Conservation (phyloP, 2,888 invertebrate species). For the Aquatica leii region DNA sequence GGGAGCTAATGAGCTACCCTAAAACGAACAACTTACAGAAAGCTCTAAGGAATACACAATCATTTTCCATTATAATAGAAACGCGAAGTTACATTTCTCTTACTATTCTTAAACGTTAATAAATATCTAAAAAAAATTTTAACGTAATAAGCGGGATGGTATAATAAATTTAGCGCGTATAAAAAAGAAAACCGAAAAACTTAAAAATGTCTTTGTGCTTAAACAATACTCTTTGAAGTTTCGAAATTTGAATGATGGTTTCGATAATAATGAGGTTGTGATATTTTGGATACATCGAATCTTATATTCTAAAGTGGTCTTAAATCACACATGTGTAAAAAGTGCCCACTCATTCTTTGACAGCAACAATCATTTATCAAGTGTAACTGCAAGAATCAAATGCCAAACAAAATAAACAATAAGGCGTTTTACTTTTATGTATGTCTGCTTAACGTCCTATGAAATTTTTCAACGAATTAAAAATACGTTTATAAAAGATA, state of each 20-base stretch:
- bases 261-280: slow-evolving; percentile 17
- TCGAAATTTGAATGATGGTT: slow-evolving; percentile 23
- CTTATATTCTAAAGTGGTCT: slow-evolving; percentile 17
- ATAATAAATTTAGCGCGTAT: too few relatives aligned
- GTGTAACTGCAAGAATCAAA: slow-evolving; percentile 33
- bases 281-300: slow-evolving; percentile 20
- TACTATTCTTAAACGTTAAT: neutral
- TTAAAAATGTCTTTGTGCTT: slow-evolving; percentile 19
- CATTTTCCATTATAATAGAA: neutral
- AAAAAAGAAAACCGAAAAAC: neutral
- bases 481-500: neutral
- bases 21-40: slow-evolving; percentile 29
- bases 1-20: slow-evolving; percentile 31
- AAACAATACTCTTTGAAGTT: slow-evolving; percentile 19
- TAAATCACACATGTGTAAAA: slow-evolving; percentile 32
- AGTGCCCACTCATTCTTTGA: slow-evolving; percentile 41
- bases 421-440: slow-evolving; percentile 9
- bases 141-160: too few relatives aligned
- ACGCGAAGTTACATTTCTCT: slow-evolving; percentile 1
- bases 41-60: slow-evolving; percentile 24
- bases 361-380: slow-evolving; percentile 44
- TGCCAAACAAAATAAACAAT: slow-evolving; percentile 39
- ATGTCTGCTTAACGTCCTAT: neutral
- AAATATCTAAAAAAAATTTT: too few relatives aligned
- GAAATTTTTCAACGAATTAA: too few relatives aligned